phyloP scores from a whole-genome alignment of 2,113 vertebrate species.

The Triplophysa rosa region DNA sequence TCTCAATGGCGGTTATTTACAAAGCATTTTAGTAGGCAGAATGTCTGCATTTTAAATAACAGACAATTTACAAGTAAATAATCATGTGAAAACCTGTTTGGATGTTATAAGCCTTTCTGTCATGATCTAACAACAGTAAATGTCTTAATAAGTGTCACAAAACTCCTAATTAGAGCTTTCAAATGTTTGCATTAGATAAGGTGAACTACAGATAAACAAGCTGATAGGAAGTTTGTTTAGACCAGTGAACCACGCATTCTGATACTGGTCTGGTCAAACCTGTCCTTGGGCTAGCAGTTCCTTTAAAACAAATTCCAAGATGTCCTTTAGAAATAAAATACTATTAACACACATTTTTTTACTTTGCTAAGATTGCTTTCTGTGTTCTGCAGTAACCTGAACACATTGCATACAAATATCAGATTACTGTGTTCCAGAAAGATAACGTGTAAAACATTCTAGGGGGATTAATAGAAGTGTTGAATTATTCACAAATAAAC shows the following conservation, averaged over 20 bases:
- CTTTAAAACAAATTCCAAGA: neutral
- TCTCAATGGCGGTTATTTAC: no score
- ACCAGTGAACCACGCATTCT: conserved; percentile 35
- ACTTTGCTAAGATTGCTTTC: neutral
- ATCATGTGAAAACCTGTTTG: neutral
- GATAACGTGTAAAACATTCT: conserved; percentile 2
- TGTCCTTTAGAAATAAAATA: neutral
- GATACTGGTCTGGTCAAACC: conserved; percentile 35
- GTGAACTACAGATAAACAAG: conserved; percentile 71
- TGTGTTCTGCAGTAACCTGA: conserved; percentile 2
- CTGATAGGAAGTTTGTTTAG: conserved; percentile 50
- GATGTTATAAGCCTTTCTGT: neutral
- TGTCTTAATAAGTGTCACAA: conserved; percentile 70
- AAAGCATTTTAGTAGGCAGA: no score
- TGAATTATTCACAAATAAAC: conserved; percentile 30
- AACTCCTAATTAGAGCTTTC: conserved; percentile 73
- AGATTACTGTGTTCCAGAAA: neutral
- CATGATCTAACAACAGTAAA: conserved; percentile 53
- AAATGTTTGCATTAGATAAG: conserved; percentile 85
- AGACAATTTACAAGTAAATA: neutral
- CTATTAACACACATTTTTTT: conserved; percentile 3
- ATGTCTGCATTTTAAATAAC: no score
- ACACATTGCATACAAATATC: neutral
- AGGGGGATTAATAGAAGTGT: conserved; percentile 10
- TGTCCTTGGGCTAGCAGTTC: conserved; percentile 30